A percentile compares a stretch with the other conserved stretches of the same genome.
Evolutionary conservation across 2,888 invertebrate genomes (phyloP).

Genomic region (Ochropacha duplaris): DNA sequence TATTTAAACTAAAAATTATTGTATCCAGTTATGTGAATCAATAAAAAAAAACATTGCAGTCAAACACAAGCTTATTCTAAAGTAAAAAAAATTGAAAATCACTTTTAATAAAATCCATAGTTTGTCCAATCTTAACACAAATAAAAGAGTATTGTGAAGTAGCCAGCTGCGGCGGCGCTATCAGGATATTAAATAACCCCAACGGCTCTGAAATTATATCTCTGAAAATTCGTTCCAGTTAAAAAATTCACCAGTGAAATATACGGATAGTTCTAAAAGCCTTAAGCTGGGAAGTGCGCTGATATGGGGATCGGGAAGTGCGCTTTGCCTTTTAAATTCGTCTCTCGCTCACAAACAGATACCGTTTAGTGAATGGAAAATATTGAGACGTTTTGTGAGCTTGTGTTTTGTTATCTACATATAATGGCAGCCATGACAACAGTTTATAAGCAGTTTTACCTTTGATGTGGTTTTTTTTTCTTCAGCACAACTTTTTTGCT

Average conservation of each 20-base stretch:
- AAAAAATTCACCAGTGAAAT: background rate
- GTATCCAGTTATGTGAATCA: no score
- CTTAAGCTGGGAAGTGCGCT: background rate
- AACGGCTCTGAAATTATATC: background rate
- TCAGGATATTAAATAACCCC: background rate
- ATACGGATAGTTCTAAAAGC: background rate
- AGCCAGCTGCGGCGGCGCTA: background rate
- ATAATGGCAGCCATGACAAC: no score
- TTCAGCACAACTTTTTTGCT: no score
- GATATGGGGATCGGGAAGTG: background rate
- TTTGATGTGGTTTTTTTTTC: no score
- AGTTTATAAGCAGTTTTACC: no score
- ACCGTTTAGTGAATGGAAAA: background rate
- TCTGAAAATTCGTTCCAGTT: background rate
- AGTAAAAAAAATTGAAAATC: background rate
- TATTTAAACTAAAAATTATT: no score
- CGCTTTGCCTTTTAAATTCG: constrained; percentile 2
- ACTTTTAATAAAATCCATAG: no score
- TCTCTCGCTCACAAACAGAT: background rate
- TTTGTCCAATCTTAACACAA: background rate
- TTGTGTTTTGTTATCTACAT: no score
- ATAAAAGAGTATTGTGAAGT: background rate
- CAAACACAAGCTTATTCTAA: no score
- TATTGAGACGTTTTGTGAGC: background rate
- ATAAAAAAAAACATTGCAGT: no score